Conservation (phyloP, 2,113 vertebrate genomes). For the Macquaria ambigua region DNA sequence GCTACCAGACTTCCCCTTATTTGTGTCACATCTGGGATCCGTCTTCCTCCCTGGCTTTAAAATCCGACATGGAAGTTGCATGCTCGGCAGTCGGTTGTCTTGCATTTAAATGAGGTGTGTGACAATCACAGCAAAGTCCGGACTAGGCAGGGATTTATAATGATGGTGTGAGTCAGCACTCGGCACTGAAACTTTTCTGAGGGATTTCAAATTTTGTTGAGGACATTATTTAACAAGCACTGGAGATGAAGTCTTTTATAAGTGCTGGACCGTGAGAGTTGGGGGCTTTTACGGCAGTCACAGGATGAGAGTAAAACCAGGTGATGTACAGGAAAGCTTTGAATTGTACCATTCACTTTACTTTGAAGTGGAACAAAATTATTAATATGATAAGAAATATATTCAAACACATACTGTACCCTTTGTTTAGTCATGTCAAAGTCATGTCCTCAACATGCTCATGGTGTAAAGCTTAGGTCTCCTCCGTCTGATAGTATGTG, state of each 20-base stretch:
- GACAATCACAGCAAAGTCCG: constrained; percentile 20
- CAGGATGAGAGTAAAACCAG: not conserved
- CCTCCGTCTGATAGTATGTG: not conserved
- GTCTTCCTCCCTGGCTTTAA: constrained; percentile 13
- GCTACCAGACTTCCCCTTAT: not conserved
- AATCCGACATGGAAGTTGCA: not conserved
- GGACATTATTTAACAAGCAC: not conserved
- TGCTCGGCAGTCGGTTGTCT: not conserved
- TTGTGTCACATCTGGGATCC: not conserved
- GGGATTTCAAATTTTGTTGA: not conserved
- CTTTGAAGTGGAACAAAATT: not conserved
- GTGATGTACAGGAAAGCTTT: not conserved
- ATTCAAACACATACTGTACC: not conserved
- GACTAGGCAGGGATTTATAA: constrained; percentile 16
- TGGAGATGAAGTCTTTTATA: constrained; percentile 4
- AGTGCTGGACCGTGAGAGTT: constrained; percentile 1
- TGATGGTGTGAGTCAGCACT: constrained; percentile 27
- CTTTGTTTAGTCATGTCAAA: not conserved
- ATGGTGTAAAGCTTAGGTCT: no score
- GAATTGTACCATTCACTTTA: not conserved
- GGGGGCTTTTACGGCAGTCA: constrained; percentile 6
- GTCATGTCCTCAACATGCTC: not conserved
- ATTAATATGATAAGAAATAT: not conserved
- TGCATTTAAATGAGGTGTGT: constrained; percentile 47
- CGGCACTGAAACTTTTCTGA: not conserved